Evolutionary conservation across 2,888 invertebrate genomes (phyloP), one percentile per base, ranked within the genome.

Genomic region (Cabera pusaria): DNA sequence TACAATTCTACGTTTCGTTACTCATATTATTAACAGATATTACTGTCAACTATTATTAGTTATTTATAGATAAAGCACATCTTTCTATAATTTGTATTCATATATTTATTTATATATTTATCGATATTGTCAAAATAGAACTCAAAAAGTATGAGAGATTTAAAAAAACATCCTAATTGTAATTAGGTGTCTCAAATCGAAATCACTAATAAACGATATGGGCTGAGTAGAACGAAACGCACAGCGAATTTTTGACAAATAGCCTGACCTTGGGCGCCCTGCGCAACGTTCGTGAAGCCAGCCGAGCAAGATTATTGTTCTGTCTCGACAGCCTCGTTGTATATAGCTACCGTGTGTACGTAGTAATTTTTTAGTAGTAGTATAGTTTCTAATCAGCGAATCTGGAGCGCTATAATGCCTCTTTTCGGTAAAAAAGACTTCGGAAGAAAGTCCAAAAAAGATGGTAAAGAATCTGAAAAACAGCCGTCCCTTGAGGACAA

Each of bases 391-490:
- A 64, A 63, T 54, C 59, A 62, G 60, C 61, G 67, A 74, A 67
- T 64, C 71, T 66, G 76, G 66, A 78, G 78, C 72, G 68, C 66
- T 50, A 92, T 90, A 85, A 96, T 97, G 97, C 96, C 96, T 88
- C 92, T 96, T 64, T 97, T 96, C 91, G 96, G 96, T 64, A 96
- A 96, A 90, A 96, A 95, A 82, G 96, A 96, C 80, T 92, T 94
- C 48, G 93, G 94, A 55, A 96, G 96, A 85, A 96, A 96, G 89
- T 90, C 93, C 52, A 95, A 95, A 91, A 95, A 95, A 86, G 95
- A 94, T 84, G 91, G 90, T 51, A 93, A 92, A 81, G 95, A 96
- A 65, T 83, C 91, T 26, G 95, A 95, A 60, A 95, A 94, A 82
- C 92, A 93, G 59, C 86, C 95, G 59, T 94, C 94, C 59, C 93